These are phyloP conservation scores for Lydus trimaculatus DNA, from an alignment of 2,888 invertebrate species.

Conservation along the genomic window DNA sequence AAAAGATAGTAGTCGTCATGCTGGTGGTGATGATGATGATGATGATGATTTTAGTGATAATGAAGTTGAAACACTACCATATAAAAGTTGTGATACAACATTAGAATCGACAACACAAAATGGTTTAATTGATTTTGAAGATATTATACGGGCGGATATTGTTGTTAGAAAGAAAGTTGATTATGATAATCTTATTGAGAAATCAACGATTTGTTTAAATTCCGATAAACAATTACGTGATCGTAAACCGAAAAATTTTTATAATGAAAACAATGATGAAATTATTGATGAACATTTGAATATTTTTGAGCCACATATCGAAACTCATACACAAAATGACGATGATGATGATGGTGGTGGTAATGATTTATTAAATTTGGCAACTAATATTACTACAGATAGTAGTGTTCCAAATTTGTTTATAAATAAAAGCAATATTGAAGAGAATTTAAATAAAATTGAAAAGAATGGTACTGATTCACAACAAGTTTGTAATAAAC, in stretches of 20 bases:
- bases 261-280: background rate
- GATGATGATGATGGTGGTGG: slow-evolving; percentile 35
- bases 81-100: background rate
- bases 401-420: slow-evolving; percentile 31
- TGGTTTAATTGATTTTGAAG: slow-evolving; percentile 51
- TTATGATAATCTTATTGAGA: slow-evolving; percentile 49
- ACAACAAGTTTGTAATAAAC: slow-evolving; percentile 9
- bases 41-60: background rate
- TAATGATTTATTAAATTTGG: slow-evolving; percentile 33
- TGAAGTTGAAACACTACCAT: background rate
- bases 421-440: slow-evolving; percentile 34
- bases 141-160: slow-evolving; percentile 52
- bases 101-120: background rate
- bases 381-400: slow-evolving; percentile 32
- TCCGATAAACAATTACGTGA: slow-evolving; percentile 19
- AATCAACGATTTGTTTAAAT: slow-evolving; percentile 43
- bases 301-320: background rate
- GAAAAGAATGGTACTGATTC: background rate
- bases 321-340: slow-evolving; percentile 20
- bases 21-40: background rate
- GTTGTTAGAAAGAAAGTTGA: slow-evolving; percentile 50
- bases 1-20: slow-evolving; percentile 12
- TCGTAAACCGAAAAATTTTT: slow-evolving; percentile 29
- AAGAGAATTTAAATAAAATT: slow-evolving; percentile 19
- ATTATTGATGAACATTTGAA: slow-evolving; percentile 2